phyloP scores from a whole-genome alignment of 2,888 invertebrate species.

The Lagria hirta region DNA sequence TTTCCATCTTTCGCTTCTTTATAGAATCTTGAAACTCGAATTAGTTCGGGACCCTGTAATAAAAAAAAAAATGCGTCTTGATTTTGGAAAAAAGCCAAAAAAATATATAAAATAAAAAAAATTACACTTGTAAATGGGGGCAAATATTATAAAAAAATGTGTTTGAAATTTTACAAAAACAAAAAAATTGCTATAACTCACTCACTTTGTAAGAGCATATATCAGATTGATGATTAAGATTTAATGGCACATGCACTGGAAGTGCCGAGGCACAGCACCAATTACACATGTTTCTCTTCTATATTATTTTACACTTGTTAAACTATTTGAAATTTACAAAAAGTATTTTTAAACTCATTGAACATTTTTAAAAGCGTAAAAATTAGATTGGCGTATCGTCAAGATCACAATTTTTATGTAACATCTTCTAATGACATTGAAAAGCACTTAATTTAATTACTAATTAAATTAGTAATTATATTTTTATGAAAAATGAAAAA shows the following conservation, averaged over 20 bases:
- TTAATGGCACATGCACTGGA: conserved; percentile 76
- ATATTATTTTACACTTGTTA: no score
- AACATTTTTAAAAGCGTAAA: conserved; percentile 10
- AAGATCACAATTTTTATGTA: conserved; percentile 23
- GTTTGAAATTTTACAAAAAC: no score
- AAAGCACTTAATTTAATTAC: no score
- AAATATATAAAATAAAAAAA: conserved; percentile 2
- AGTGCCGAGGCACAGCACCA: conserved; percentile 70
- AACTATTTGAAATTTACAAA: conserved; percentile 35
- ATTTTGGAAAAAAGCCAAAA: neutral
- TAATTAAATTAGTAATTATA: no score
- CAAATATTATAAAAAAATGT: no score
- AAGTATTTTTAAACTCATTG: conserved; percentile 33
- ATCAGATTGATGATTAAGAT: conserved; percentile 74
- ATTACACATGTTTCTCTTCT: conserved; percentile 58
- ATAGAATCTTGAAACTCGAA: conserved; percentile 86
- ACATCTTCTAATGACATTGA: no score
- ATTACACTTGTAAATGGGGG: no score
- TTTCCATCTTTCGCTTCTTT: conserved; percentile 87
- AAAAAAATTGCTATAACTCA: conserved; percentile 1
- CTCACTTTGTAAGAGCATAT: conserved; percentile 60
- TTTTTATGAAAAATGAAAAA: no score
- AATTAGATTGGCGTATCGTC: conserved; percentile 15
- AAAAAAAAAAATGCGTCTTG: conserved; percentile 15
- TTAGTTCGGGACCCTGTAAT: conserved; percentile 83